Percentiles rank a stretch among this genome's conserved stretches.
Evolutionary conservation across 2,797 vertebrate species (phyloP).

Genomic region (Eupleurogrammus muticus): DNA sequence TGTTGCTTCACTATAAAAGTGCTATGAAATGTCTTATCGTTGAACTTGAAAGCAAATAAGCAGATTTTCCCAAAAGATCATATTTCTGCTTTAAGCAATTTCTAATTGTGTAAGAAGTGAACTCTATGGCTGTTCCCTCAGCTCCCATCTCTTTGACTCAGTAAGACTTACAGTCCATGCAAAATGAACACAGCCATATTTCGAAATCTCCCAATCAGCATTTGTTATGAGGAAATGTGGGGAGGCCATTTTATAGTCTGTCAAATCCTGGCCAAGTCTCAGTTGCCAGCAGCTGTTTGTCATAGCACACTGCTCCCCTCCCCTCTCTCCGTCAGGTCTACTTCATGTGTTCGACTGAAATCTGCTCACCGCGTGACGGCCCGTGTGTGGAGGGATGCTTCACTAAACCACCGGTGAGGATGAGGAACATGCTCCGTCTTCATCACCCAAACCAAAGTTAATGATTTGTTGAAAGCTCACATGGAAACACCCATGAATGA

Average conservation of each 20-base stretch:
- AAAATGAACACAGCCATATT: constrained; percentile 37
- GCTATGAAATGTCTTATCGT: not conserved
- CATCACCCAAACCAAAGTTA: constrained; percentile 29
- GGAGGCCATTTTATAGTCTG: constrained; percentile 46
- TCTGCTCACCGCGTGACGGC: constrained; percentile 80
- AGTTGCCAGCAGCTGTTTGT: constrained; percentile 55
- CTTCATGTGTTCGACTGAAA: constrained; percentile 88
- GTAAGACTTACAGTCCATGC: not conserved
- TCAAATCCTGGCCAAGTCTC: constrained; percentile 45
- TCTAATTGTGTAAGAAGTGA: not conserved
- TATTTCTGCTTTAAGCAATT: not conserved
- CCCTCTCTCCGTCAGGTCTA: constrained; percentile 76
- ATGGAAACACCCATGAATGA: constrained; percentile 36
- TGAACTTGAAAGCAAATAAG: not conserved
- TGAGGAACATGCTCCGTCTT: constrained; percentile 5
- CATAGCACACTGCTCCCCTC: constrained; percentile 17
- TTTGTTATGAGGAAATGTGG: constrained; percentile 31
- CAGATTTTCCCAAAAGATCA: not conserved
- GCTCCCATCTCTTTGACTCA: not conserved
- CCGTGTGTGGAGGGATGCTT: constrained; percentile 86
- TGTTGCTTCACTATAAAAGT: not conserved
- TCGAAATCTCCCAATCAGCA: constrained; percentile 39
- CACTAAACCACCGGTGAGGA: constrained; percentile 66
- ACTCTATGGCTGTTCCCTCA: not conserved
- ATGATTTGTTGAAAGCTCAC: constrained; percentile 15